phyloP scores from a whole-genome alignment of 2,888 invertebrate genomes.

The Conomelus anceps region DNA sequence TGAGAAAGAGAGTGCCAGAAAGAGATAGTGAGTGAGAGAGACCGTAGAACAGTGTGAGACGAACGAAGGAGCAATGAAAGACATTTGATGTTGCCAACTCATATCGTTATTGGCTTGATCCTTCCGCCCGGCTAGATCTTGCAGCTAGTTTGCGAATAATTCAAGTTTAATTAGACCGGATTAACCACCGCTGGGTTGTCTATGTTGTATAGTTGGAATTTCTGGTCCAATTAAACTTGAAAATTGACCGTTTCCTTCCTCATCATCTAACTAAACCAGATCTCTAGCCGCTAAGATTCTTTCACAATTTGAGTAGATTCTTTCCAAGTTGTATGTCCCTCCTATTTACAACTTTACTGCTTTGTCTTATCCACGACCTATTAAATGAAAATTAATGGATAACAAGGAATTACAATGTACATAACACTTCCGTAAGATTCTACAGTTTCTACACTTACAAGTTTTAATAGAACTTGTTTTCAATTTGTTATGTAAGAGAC shows the following conservation, averaged over 20 bases:
- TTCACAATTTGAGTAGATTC: too few species aligned
- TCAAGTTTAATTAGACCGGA: not conserved
- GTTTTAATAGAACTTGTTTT: too few species aligned
- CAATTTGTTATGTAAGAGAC: too few species aligned
- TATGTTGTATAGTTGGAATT: not conserved
- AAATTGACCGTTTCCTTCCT: not conserved
- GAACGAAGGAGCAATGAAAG: not conserved
- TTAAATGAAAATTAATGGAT: too few species aligned
- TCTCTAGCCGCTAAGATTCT: not conserved
- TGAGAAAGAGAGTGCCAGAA: not conserved
- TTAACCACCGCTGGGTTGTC: not conserved
- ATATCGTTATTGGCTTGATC: not conserved
- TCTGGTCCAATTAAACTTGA: not conserved
- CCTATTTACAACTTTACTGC: too few species aligned
- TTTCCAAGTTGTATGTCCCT: too few species aligned
- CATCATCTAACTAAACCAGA: not conserved
- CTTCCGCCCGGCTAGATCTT: not conserved
- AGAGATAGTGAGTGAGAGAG: not conserved
- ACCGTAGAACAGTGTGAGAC: not conserved
- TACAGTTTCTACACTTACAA: too few species aligned
- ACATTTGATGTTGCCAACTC: not conserved
- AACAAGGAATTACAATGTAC: too few species aligned
- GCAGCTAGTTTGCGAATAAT: not conserved
- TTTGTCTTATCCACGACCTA: too few species aligned
- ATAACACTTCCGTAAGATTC: too few species aligned